phyloP scores from a whole-genome alignment of 2,888 invertebrate species.

The Acanthosepion lycidas region DNA sequence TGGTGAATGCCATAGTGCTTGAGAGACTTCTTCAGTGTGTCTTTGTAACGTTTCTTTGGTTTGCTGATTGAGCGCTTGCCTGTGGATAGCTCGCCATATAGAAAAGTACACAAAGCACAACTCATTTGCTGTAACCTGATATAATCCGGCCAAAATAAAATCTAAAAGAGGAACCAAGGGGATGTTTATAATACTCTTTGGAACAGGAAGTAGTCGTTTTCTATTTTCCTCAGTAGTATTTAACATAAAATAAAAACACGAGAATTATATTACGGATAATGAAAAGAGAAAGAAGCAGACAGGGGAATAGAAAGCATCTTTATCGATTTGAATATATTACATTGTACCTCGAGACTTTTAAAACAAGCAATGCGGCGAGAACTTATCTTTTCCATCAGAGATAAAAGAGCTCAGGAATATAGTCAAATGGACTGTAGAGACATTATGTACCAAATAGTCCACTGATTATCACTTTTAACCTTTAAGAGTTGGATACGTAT shows the following conservation, averaged over 20 bases:
- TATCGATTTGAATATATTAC: background rate
- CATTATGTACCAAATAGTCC: background rate
- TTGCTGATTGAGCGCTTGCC: too few relatives aligned
- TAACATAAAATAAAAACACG: background rate
- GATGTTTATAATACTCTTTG: background rate
- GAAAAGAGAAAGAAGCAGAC: background rate
- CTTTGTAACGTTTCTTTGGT: too few relatives aligned
- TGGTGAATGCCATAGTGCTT: too few relatives aligned
- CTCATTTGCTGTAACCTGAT: too few relatives aligned
- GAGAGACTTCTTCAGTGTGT: too few relatives aligned
- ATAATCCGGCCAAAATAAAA: too few relatives aligned
- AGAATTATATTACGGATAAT: background rate
- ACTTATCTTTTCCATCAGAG: background rate
- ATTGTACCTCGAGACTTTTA: background rate
- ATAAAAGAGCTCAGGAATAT: background rate
- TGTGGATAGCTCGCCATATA: too few relatives aligned
- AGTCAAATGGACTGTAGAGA: background rate
- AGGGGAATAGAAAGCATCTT: background rate
- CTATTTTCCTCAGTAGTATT: background rate
- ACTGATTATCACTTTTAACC: background rate
- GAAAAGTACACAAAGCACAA: too few relatives aligned
- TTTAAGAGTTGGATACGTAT: background rate
- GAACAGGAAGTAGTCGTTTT: background rate
- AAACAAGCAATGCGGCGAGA: background rate
- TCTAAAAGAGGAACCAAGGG: too few relatives aligned